Conservation (phyloP, 2,888 invertebrate genomes). For the Zhuqinia jingwanae region DNA sequence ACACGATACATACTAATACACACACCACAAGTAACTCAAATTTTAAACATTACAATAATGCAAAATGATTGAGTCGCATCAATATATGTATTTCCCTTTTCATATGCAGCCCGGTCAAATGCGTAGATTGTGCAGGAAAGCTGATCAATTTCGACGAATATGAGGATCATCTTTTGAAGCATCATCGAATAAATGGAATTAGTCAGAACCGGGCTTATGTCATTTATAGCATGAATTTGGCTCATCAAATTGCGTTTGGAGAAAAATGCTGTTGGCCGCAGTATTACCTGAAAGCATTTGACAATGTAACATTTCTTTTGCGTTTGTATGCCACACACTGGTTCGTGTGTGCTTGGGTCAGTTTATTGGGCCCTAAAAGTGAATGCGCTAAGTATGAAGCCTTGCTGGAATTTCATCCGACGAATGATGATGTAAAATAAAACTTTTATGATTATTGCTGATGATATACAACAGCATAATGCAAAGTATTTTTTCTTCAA, state of each 20-base stretch:
- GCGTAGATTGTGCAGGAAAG: constrained; percentile 72
- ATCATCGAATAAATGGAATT: constrained; percentile 73
- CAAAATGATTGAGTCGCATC: not conserved
- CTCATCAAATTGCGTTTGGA: constrained; percentile 45
- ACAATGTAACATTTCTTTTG: constrained; percentile 67
- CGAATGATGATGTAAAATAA: constrained; percentile 56
- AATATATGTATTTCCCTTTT: not conserved
- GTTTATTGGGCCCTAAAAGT: constrained; percentile 68
- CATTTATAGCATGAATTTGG: constrained; percentile 71
- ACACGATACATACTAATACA: no score
- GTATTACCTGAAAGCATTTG: constrained; percentile 72
- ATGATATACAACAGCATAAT: no score
- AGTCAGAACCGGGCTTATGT: constrained; percentile 65
- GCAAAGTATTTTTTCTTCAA: no score
- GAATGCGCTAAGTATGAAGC: constrained; percentile 72
- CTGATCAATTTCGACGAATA: constrained; percentile 70
- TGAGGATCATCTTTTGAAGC: constrained; percentile 67
- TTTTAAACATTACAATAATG: not conserved
- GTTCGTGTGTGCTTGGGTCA: constrained; percentile 69
- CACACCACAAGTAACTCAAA: no score
- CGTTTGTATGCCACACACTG: constrained; percentile 64
- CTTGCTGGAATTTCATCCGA: constrained; percentile 66
- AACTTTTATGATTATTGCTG: no score
- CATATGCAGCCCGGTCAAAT: constrained; percentile 68
- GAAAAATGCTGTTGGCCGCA: constrained; percentile 75